These are phyloP conservation scores for Athalia rosae DNA, from an alignment of 2,888 invertebrate species.

Conservation along the genomic window DNA sequence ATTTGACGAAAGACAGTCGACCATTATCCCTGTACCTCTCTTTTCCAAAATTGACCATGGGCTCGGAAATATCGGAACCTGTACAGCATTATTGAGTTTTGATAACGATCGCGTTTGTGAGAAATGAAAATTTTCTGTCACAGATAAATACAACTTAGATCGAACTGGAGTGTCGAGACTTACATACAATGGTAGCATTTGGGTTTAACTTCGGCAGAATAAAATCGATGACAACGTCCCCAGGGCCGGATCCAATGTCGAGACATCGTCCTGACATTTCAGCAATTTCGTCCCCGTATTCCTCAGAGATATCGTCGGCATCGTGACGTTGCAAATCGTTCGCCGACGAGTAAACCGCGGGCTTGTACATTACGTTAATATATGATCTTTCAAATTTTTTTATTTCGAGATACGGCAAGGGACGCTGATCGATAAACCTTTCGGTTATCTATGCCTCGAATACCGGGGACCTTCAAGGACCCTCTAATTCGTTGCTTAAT, in stretches of 20 bases:
- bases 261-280: slow-evolving; percentile 69
- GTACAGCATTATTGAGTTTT: slow-evolving; percentile 67
- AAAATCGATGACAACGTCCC: slow-evolving; percentile 80
- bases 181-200: slow-evolving; percentile 72
- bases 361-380: slow-evolving; percentile 2
- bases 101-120: too few species aligned
- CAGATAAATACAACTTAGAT: too few species aligned
- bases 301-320: slow-evolving; percentile 79
- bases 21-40: slow-evolving; percentile 76
- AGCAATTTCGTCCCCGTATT: slow-evolving; percentile 75
- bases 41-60: slow-evolving; percentile 83
- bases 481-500: slow-evolving; percentile 50
- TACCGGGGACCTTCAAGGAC: slow-evolving; percentile 22
- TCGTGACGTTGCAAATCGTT: slow-evolving; percentile 83
- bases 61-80: slow-evolving; percentile 82
- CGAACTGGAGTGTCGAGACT: slow-evolving; percentile 49
- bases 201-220: slow-evolving; percentile 79
- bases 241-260: slow-evolving; percentile 86
- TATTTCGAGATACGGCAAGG: background rate
- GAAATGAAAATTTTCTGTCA: too few species aligned
- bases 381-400: too few species aligned
- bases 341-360: slow-evolving; percentile 78
- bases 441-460: background rate
- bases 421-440: background rate
- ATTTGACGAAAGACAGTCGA: slow-evolving; percentile 70